Evolutionary conservation across 2,113 vertebrate genomes (phyloP).

Genomic region (Psettodes erumei): DNA sequence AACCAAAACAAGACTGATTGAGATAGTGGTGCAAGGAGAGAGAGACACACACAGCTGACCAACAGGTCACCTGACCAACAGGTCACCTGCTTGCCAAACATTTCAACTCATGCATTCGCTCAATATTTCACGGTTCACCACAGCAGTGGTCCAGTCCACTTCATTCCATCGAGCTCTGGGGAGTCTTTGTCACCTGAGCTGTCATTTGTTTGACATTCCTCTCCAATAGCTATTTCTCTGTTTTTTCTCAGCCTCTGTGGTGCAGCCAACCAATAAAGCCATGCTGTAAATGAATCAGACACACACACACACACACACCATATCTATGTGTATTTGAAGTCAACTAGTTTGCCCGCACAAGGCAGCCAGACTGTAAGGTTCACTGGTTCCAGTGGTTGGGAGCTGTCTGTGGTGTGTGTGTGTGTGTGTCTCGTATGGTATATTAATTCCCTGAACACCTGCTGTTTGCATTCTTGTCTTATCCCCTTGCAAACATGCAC

Average conservation of each 20-base stretch:
- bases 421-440: conserved; percentile 35
- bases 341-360: conserved; percentile 21
- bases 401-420: conserved; percentile 34
- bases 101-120: conserved; percentile 20
- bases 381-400: conserved; percentile 59
- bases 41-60: not conserved
- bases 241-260: conserved; percentile 10
- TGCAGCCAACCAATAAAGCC: conserved; percentile 44
- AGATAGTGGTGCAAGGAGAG: conserved; percentile 4
- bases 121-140: conserved; percentile 40
- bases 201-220: conserved; percentile 49
- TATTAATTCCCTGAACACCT: conserved; percentile 73
- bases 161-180: conserved; percentile 18
- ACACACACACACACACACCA: not conserved
- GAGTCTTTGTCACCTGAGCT: conserved; percentile 39
- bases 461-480: conserved; percentile 78
- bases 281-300: conserved; percentile 32
- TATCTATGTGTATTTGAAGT: conserved; percentile 27
- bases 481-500: conserved; percentile 57
- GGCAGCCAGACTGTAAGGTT: conserved; percentile 51
- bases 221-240: conserved; percentile 29
- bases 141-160: not conserved
- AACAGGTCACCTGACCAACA: not conserved
- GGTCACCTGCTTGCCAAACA: not conserved
- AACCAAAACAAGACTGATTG: conserved; percentile 39